Evolutionary conservation across 2,797 vertebrate species (phyloP), one percentile per base, ranked within the genome.

Genomic region (Enteromius mattozi): DNA sequence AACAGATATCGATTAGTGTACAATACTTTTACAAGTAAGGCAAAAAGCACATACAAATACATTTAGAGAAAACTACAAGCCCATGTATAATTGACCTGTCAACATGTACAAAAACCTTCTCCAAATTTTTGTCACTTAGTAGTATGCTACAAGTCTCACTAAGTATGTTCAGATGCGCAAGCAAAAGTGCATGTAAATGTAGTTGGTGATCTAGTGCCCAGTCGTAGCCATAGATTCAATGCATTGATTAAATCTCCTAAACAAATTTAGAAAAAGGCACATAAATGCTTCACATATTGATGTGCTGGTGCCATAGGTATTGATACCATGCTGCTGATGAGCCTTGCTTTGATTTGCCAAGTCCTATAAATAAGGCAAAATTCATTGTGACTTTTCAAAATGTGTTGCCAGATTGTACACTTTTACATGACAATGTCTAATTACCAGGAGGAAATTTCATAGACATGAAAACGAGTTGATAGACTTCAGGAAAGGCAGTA

Each of bases 251-350:
- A 5, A 80, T 78, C 59, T 21, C 42, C 30, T 40, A n/a, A 19
- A 85, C 51, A 12, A 83, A 68, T 81, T 56, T 37, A 69, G 79
- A 81, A 78, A 86, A 91, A 92, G 86, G 88, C 89, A 91, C 84
- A 86, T 9, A 85, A 78, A 75, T 75, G 24, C n/a, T 88, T 24
- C 85, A 90, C 88, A 89, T 83, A 89, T 77, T 81, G 16, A 24
- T 84, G 88, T 89, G 85, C 81, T 86, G 86, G 80, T 87, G 37
- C 84, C 40, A 65, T 78, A 65, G 37, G 51, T 45, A 5, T 12
- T 81, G 16, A 30, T 49, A 65, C 61, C 35, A 49, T 49, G 81
- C 30, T 76, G 59, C 54, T 42, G 47, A 76, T 27, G 37, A 75
- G 6, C 14, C 14, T 79, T 61, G 69, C 1, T 47, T 63, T 35